A percentile compares a stretch with the other conserved stretches of the same genome.
These are phyloP conservation scores for Trochalopteron elliotii DNA, from an alignment of 2,113 vertebrate species.

Conservation along the genomic window DNA sequence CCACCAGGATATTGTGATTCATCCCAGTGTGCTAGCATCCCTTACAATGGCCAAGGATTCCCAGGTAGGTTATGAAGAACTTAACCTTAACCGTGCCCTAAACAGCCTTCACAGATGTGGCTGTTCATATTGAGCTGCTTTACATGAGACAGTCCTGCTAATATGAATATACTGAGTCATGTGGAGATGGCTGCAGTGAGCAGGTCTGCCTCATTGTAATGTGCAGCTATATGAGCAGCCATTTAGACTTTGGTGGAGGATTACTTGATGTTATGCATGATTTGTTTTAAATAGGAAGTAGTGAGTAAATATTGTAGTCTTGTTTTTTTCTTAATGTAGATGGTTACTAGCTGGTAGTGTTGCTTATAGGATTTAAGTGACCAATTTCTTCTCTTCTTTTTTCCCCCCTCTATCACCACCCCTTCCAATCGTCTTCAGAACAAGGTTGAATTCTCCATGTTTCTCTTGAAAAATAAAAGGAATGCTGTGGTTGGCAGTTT, in stretches of 20 bases:
- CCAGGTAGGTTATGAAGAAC: constrained; percentile 80
- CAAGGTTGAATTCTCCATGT: constrained; percentile 66
- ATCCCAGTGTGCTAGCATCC: constrained; percentile 94
- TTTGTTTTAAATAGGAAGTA: neutral
- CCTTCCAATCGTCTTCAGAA: constrained; percentile 55
- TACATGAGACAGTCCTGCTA: constrained; percentile 3
- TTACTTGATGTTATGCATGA: neutral
- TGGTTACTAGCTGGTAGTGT: constrained; percentile 14
- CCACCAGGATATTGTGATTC: constrained; percentile 97
- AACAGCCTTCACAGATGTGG: neutral
- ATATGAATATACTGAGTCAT: neutral
- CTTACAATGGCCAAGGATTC: constrained; percentile 97
- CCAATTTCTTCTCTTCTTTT: constrained; percentile 63
- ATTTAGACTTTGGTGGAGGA: neutral
- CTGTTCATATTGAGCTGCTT: neutral
- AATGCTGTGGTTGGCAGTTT: constrained; percentile 57
- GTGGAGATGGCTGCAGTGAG: neutral
- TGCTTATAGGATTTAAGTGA: constrained; percentile 52
- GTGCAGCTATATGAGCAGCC: neutral
- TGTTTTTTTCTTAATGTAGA: neutral
- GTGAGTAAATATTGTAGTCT: neutral
- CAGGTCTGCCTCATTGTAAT: neutral
- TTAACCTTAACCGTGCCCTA: neutral
- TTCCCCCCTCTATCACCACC: neutral
- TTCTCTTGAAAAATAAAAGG: constrained; percentile 64